These are phyloP conservation scores for Myotis vivesi DNA, from an alignment of 2,797 vertebrate genomes.

Conservation along the genomic window DNA sequence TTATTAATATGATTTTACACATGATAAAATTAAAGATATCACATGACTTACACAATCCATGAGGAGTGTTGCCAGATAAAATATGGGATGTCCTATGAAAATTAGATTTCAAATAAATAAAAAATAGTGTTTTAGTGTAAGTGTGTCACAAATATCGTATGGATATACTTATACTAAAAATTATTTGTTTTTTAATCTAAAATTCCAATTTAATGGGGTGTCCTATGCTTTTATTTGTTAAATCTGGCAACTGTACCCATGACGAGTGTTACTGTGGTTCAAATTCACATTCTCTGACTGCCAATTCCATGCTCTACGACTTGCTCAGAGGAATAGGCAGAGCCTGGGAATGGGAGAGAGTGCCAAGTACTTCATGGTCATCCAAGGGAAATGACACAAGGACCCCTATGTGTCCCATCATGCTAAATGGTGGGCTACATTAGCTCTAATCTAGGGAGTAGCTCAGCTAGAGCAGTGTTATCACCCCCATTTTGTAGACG, in stretches of 20 bases:
- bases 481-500: not conserved
- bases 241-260: not conserved
- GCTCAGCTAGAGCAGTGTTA: not conserved
- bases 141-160: not conserved
- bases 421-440: not conserved
- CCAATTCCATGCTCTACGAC: not conserved
- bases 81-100: not conserved
- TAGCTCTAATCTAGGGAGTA: not conserved
- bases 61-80: not conserved
- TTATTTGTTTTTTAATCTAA: not conserved
- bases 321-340: not conserved
- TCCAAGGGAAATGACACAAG: not conserved
- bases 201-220: not conserved
- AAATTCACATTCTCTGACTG: not conserved
- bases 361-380: not conserved
- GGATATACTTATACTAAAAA: not conserved
- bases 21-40: conserved; percentile 21
- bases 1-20: not conserved
- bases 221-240: not conserved
- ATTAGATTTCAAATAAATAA: not conserved
- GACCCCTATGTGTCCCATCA: not conserved
- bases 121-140: not conserved
- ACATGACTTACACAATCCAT: not conserved
- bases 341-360: not conserved
- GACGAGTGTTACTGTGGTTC: not conserved